phyloP scores from a whole-genome alignment of 2,113 vertebrate genomes.

The Otis tarda region DNA sequence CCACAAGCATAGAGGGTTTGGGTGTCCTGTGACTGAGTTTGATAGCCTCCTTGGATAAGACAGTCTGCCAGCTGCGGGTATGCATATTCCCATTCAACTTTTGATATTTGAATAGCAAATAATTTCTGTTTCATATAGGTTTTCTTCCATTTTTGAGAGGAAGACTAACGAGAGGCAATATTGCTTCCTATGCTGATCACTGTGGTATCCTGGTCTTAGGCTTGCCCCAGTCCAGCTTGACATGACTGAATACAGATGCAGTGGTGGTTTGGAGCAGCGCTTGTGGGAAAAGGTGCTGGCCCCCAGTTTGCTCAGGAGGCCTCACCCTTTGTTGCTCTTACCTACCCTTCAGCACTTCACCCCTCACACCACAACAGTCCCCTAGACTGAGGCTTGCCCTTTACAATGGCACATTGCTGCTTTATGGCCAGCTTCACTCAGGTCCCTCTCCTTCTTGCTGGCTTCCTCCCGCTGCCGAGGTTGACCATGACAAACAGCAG shows the following conservation, averaged over 20 bases:
- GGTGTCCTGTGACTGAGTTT: neutral
- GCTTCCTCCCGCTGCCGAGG: accelerated
- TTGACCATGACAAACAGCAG: neutral
- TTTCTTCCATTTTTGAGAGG: neutral
- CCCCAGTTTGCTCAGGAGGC: neutral
- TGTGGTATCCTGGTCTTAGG: accelerated
- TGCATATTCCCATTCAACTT: neutral
- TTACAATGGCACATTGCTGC: accelerated
- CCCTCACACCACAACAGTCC: neutral
- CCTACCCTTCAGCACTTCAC: neutral
- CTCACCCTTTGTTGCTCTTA: neutral
- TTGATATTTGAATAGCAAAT: neutral
- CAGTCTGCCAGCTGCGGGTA: neutral
- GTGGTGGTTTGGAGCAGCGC: neutral
- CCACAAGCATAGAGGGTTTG: neutral
- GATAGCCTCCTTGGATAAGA: neutral
- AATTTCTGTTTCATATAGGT: neutral
- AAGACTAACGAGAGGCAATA: neutral
- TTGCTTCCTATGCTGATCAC: neutral
- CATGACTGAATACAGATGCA: accelerated
- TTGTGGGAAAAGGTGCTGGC: neutral
- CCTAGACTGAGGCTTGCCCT: accelerated
- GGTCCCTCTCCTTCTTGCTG: neutral
- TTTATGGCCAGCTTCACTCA: accelerated
- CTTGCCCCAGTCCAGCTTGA: neutral